Evolutionary conservation across 2,888 invertebrate species (phyloP).

Genomic region (Tricholauxania praeusta): DNA sequence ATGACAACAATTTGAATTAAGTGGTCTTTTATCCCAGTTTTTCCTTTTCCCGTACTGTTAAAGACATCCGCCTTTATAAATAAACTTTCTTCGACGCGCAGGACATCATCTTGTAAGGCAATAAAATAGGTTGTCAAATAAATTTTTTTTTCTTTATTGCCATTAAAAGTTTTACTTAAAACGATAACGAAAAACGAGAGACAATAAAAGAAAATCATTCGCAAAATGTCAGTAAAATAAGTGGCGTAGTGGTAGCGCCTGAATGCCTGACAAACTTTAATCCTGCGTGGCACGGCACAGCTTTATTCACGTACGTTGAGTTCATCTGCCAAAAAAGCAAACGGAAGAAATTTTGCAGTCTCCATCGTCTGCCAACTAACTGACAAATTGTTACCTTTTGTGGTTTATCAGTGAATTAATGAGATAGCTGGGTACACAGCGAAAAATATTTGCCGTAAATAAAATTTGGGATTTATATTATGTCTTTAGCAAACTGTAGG

Average conservation of each 20-base stretch:
- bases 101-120: slow-evolving; percentile 2
- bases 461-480: too few species aligned
- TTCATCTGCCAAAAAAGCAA: neutral
- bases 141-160: neutral
- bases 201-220: neutral
- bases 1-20: slow-evolving; percentile 8
- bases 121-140: slow-evolving; percentile 1
- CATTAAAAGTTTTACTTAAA: neutral
- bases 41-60: too few species aligned
- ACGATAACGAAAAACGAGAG: neutral
- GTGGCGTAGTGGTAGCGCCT: neutral
- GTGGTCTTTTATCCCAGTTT: neutral
- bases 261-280: too few species aligned
- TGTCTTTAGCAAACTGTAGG: too few species aligned
- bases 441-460: neutral
- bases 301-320: neutral
- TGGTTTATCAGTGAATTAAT: slow-evolving; percentile 12
- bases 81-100: neutral
- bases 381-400: slow-evolving; percentile 59
- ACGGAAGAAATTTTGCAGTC: neutral
- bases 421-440: neutral
- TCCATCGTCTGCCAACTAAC: slow-evolving; percentile 39
- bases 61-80: too few species aligned
- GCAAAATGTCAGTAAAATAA: neutral
- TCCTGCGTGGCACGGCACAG: neutral